Evolutionary conservation across 2,888 invertebrate genomes (phyloP), one percentile per base, ranked within the genome.

Genomic region (Tachystola acroxantha): DNA sequence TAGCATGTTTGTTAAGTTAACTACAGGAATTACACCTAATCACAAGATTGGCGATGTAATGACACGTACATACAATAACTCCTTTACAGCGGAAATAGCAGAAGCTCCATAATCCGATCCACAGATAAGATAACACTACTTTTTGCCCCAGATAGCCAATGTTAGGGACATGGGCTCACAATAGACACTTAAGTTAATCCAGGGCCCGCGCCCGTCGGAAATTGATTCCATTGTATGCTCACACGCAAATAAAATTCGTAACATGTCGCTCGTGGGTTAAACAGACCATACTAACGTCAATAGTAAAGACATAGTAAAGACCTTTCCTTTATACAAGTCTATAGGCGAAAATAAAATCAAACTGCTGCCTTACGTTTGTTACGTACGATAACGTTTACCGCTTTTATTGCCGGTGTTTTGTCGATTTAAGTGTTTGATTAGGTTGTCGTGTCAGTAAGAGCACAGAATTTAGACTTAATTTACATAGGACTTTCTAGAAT

Each of bases 201-300:
- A 10, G 14, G 9, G 16, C 9, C 10, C 16, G n/a, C 6, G 9
- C 9, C 53, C 53, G 50, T 46, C 47, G 54, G 50, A 53, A 62
- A 67, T 60, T 56, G 64, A 64, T 63, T 56, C 46, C 47, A 51
- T 35, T 39, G 49, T 50, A 37, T 38, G 51, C 48, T 37, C 42
- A 42, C 43, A 58, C 46, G 50, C 50, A 54, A 60, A 60, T 58
- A 61, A 55, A 60, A 52, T 48, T 48, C 42, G 46, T 48, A 53
- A 55, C 50, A 50, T 46, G 48, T 53, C 45, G 49, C 43, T 10
- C 40, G 28, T n/a, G 7, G 7, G 10, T 10, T 25, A 1, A 2
- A 11, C 24, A 11, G 27, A 27, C 4, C 24, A 24, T 24, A 9
- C 16, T n/a, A n/a, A n/a, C n/a, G n/a, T n/a, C n/a, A n/a, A n/a